Evolutionary conservation across 1,140 invertebrate species (phyloP), one percentile per base, ranked within the genome.

Genomic region (Sinella curviseta): DNA sequence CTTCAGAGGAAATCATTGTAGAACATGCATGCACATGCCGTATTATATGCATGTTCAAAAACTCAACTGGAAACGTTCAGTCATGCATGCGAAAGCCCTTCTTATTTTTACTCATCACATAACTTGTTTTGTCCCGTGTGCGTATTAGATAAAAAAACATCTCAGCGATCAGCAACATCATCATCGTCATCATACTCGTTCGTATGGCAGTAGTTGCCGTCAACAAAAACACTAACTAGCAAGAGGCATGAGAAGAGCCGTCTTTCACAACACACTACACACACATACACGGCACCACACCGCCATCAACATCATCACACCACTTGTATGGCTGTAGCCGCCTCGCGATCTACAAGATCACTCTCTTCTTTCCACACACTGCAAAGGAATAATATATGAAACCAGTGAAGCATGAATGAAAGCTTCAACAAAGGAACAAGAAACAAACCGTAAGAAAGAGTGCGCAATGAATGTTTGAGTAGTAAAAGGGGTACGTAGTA

Each of bases 381-480:
- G 65, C 26, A 70, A 70, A 70, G 28, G 65, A 70, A 70, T 70
- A 70, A 70, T 70, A 70, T 70, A 70, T 70, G 65, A 70, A 70
- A 33, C 24, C 65, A 70, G 26, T 70, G 65, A 33, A 70, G 65
- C 65, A 14, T 70, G 65, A 70, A 70, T 70, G 65, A 70, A 70
- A 70, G 65, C 28, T 70, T 70, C 28, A 70, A 70, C 65, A 70
- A 33, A 70, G 31, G 65, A 33, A 70, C 26, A 30, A 70, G 31
- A 70, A 70, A 70, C 26, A 70, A 70, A 70, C 55, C 24, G 14
- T 60, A 60, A 17, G 39, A 48, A 17, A 8, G n/a, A n/a, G n/a
- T n/a, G n/a, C n/a, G n/a, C n/a, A n/a, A 48, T 12, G 39, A 48
- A 8, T 48, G 20, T 8, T 20, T 48, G 8, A 48, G 39, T 12